Base-by-base conservation (phyloP, 2,797 vertebrate genomes). In the Sebastes minor region DNA sequence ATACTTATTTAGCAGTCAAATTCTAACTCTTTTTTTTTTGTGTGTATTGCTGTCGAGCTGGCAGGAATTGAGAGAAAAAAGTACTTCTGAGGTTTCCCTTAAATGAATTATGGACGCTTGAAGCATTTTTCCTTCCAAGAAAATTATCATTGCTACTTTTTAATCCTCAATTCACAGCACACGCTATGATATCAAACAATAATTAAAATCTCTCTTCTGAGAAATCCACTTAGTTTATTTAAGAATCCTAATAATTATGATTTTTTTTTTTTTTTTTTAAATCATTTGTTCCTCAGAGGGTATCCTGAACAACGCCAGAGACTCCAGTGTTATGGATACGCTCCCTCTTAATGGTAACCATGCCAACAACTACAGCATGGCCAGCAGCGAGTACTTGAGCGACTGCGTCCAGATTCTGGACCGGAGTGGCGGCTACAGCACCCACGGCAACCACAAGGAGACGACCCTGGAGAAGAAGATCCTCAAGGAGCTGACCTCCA, bases 321-420 rank as follows among this genome's bases (percentile, higher is more conserved):
- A 99, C 96, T 97, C 98, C 97, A 99, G 98, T 93, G 98, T 99
- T 94, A 99, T 99, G 98, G 99, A 99, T 95, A 99, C 99, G 74
- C 97, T 99, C 95, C 99, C 98, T 93, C 98, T 99, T 91, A 99
- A 99, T 92, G 99, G 99, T 95, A 99, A 99, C 97, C 98, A 99
- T 78, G 97, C 96, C 94, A 99, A 99, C 95, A 99, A 97, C 96
- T 99, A 99, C 96, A 98, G 96, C 94, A 97, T 99, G 94, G 97
- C 97, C 94, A 96, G 97, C 90, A 95, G 97, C 23, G 98, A 99
- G 92, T 99, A 99, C 96, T 92, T 99, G 95, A 98, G 97, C 80
- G 98, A 99, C 96, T 97, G 97, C 88, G 97, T 98, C 92, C 97
- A 98, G 96, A 98, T 98, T 65, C 95, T 99, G 76, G 97, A 99